These are phyloP conservation scores for Hemicordylus capensis DNA, from an alignment of 2,113 vertebrate species.

Conservation along the genomic window DNA sequence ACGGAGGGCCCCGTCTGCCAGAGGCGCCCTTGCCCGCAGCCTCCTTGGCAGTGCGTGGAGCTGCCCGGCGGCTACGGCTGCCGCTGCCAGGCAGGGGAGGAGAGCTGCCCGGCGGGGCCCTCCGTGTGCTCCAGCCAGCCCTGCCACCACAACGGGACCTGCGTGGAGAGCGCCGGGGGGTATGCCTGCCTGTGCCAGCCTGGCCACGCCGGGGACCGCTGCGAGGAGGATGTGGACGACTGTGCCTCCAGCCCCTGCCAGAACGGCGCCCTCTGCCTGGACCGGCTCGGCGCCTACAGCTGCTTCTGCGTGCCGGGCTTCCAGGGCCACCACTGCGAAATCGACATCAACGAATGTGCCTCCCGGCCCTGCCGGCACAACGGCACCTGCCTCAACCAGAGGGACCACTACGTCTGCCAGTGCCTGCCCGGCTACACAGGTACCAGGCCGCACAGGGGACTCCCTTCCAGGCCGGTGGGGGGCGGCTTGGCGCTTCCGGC, in stretches of 20 bases:
- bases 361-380: constrained; percentile 90
- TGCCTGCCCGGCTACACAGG: constrained; percentile 88
- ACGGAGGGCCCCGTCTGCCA: constrained; percentile 70
- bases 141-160: constrained; percentile 83
- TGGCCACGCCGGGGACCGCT: constrained; percentile 82
- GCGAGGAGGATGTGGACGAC: constrained; percentile 78
- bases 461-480: not conserved
- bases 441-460: constrained; percentile 51
- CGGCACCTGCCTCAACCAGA: constrained; percentile 87
- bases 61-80: constrained; percentile 71
- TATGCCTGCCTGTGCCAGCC: constrained; percentile 82
- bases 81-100: constrained; percentile 73
- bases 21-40: constrained; percentile 76
- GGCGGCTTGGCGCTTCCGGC: not conserved
- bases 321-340: constrained; percentile 91
- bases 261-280: constrained; percentile 92
- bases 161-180: constrained; percentile 62
- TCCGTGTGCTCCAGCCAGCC: constrained; percentile 75
- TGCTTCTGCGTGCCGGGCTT: constrained; percentile 98
- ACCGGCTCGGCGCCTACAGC: constrained; percentile 76
- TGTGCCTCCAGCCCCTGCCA: constrained; percentile 85
- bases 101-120: constrained; percentile 66
- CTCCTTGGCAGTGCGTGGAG: constrained; percentile 70
- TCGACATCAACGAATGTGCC: constrained; percentile 96
- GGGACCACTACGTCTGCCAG: constrained; percentile 85